Evolutionary conservation across 2,113 vertebrate genomes (phyloP), one percentile per base, ranked within the genome.

Genomic region (Anseranas semipalmata): DNA sequence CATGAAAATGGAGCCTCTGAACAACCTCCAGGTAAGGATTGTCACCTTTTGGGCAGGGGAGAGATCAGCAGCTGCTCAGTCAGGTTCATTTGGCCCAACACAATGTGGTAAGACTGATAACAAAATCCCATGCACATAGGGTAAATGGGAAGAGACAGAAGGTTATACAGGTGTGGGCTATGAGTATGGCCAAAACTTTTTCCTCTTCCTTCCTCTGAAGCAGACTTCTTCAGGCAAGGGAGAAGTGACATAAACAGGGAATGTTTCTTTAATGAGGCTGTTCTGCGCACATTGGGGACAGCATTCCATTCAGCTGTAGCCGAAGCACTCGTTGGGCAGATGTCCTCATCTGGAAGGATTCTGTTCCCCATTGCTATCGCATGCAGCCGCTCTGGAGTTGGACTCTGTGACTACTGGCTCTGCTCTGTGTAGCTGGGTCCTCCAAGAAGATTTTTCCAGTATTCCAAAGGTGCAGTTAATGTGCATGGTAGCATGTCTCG

Each of bases 1-100:
- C 72, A 99, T 99, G 99, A 99, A 99, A 97, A 99, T 99, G 99
- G 99, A 99, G 83, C 99, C 99, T 22, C 99, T 99, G 72, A 99
- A 99, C 97, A 99, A 99, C 89, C 98, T 99, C 18, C 99, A 99
- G 99, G 99, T 99, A 91, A 95, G 96, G 50, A 43, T 27, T 56
- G 25, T 37, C 56, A 55, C 0, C 0, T 77, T 55, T 17, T 46
- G 81, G 30, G 32, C 8, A 6, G 15, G 4, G 18, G 3, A 22
- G 9, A 59, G 45, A 32, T 56, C 56, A 72, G 32, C 46, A 37
- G 15, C 21, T 46, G 45, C 79, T 94, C 66, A 76, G n/a, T 46
- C 28, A 25, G 7, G 9, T 85, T 75, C 68, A 27, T 79, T 81
- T 78, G 56, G 56, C 73, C 37, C 73, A 77, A 4, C 11, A 58